Conservation (phyloP, 1,140 invertebrate genomes). For the Aphaenogaster ashmeadi region DNA sequence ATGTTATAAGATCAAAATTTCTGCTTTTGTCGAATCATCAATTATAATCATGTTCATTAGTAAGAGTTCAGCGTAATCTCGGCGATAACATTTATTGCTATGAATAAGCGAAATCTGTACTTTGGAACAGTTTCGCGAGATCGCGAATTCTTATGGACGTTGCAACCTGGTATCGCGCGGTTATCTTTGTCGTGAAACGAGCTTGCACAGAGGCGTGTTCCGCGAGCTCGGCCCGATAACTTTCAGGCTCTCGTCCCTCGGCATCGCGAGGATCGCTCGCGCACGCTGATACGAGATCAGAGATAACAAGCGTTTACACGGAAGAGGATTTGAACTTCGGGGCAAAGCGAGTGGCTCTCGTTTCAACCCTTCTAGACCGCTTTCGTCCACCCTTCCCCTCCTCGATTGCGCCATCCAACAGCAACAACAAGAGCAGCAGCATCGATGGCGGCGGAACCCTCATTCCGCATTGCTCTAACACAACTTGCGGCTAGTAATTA, state of each 20-base stretch:
- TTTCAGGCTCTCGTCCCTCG: slow-evolving; percentile 43
- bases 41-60: not conserved
- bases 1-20: not conserved
- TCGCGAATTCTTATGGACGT: slow-evolving; percentile 42
- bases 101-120: slow-evolving; percentile 16
- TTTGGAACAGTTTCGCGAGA: not conserved
- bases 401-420: slow-evolving; percentile 2
- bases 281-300: slow-evolving; percentile 69
- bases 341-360: slow-evolving; percentile 71
- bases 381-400: slow-evolving; percentile 2
- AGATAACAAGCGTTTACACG: slow-evolving; percentile 76
- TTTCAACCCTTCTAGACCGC: slow-evolving; percentile 63
- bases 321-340: slow-evolving; percentile 71
- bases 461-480: slow-evolving; percentile 48
- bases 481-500: slow-evolving; percentile 70
- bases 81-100: slow-evolving; percentile 15
- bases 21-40: not conserved
- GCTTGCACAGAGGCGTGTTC: slow-evolving; percentile 48
- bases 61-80: not conserved
- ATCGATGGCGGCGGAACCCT: slow-evolving; percentile 35
- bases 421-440: slow-evolving; percentile 48
- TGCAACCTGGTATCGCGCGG: slow-evolving; percentile 25
- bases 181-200: slow-evolving; percentile 51
- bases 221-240: slow-evolving; percentile 57
- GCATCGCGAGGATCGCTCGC: slow-evolving; percentile 66